Conservation (phyloP, 2,888 invertebrate genomes). For the Helicoverpa assulta region DNA sequence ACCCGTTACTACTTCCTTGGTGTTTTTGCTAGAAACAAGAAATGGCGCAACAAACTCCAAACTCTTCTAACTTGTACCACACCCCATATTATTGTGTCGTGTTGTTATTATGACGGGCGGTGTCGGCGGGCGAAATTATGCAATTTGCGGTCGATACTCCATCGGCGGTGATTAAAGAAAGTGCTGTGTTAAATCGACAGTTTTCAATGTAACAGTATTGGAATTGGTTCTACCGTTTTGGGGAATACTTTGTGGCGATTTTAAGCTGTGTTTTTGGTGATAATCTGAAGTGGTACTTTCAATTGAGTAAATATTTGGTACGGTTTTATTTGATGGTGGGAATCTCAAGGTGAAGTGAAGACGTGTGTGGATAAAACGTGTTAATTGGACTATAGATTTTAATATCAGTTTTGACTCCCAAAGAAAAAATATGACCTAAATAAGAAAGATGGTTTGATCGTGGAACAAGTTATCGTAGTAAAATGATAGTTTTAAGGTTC, state of each 20-base stretch:
- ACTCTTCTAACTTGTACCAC: conserved; percentile 63
- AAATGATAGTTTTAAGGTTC: too few relatives aligned
- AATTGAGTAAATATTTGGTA: not conserved
- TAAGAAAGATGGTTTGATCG: too few relatives aligned
- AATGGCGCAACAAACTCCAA: not conserved
- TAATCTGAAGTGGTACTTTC: not conserved
- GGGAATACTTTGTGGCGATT: conserved; percentile 6
- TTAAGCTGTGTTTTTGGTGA: conserved; percentile 18
- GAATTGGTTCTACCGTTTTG: conserved; percentile 57
- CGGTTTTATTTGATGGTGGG: not conserved
- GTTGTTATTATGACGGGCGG: conserved; percentile 81
- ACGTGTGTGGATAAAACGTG: too few relatives aligned
- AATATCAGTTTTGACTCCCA: not conserved
- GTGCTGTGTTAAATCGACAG: conserved; percentile 51
- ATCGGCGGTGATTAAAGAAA: conserved; percentile 54
- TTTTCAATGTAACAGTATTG: conserved; percentile 58
- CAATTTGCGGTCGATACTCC: conserved; percentile 81
- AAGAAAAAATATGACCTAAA: not conserved
- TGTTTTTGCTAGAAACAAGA: too few relatives aligned
- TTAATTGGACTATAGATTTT: too few relatives aligned
- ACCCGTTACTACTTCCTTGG: too few relatives aligned
- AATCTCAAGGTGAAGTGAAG: not conserved
- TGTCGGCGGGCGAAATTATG: conserved; percentile 81
- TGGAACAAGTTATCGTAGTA: too few relatives aligned
- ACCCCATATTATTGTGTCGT: conserved; percentile 77